phyloP scores from a whole-genome alignment of 2,113 vertebrate species.

The Lamprotornis superbus region DNA sequence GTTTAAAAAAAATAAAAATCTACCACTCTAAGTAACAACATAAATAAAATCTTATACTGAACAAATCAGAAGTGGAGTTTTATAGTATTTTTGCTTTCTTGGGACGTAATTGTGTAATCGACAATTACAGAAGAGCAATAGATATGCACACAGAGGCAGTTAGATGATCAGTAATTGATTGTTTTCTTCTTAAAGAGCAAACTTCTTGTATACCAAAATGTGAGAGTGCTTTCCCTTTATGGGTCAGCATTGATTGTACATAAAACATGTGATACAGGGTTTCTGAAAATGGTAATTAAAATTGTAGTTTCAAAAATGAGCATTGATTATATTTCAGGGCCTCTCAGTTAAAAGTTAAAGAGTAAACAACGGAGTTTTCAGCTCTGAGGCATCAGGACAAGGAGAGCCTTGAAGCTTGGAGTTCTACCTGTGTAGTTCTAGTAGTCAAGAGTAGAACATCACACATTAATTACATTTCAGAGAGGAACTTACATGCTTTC shows the following conservation, averaged over 20 bases:
- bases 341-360: slow-evolving; percentile 27
- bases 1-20: background rate
- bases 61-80: background rate
- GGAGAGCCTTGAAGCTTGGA: background rate
- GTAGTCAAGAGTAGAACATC: background rate
- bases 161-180: slow-evolving; percentile 38
- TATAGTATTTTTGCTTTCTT: background rate
- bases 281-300: slow-evolving; percentile 65
- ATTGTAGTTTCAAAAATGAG: slow-evolving; percentile 39
- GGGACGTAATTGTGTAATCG: background rate
- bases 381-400: background rate
- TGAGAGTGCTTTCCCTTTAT: background rate
- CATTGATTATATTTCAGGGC: slow-evolving; percentile 57
- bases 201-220: background rate
- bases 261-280: background rate
- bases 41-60: background rate
- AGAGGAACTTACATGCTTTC: background rate
- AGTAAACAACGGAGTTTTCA: slow-evolving; percentile 7
- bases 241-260: slow-evolving; percentile 16
- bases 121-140: background rate
- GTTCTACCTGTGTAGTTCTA: background rate
- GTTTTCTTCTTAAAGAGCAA: slow-evolving; percentile 33
- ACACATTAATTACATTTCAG: background rate
- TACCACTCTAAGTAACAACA: background rate
- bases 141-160: background rate